A percentile compares a stretch with the other conserved stretches of the same genome.
These are phyloP conservation scores for Nysson spinosus DNA, from an alignment of 2,888 invertebrate species.

Conservation along the genomic window DNA sequence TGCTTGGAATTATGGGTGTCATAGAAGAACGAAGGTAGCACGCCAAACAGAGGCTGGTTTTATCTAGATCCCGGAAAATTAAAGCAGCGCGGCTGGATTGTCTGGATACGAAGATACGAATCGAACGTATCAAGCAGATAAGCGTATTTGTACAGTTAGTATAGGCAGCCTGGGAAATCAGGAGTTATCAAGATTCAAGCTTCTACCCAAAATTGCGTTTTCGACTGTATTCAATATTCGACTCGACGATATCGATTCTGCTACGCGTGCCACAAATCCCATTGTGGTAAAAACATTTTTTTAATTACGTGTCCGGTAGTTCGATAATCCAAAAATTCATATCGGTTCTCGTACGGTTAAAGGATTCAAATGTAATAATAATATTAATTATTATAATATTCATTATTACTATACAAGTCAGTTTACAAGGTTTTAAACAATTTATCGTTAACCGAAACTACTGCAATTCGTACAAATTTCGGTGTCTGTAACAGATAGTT, in stretches of 20 bases:
- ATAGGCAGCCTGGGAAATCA: conserved; percentile 17
- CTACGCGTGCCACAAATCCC: conserved; percentile 2
- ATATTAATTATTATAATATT: too few relatives aligned
- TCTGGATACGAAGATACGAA: conserved; percentile 34
- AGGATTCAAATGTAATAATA: too few relatives aligned
- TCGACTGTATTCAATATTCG: conserved; percentile 26
- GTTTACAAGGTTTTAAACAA: too few relatives aligned
- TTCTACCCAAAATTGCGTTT: conserved; percentile 25
- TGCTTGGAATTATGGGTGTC: conserved; percentile 15
- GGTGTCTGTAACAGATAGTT: too few relatives aligned
- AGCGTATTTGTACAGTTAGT: background rate
- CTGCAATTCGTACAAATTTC: too few relatives aligned
- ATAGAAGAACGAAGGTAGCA: conserved; percentile 10
- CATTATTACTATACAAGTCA: too few relatives aligned
- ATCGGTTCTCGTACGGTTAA: too few relatives aligned
- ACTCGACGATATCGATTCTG: conserved; percentile 28
- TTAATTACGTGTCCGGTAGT: too few relatives aligned
- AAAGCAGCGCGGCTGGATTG: conserved; percentile 14
- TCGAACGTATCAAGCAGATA: conserved; percentile 24
- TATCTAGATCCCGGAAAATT: conserved; percentile 39
- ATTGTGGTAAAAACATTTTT: too few relatives aligned
- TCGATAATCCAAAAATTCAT: conserved; percentile 8
- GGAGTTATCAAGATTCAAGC: conserved; percentile 5
- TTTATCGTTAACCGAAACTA: too few relatives aligned
- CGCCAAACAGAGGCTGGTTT: conserved; percentile 10